Percentiles rank a stretch among this genome's conserved stretches.
These are phyloP conservation scores for Phataginus tetradactyla DNA, from an alignment of 2,797 vertebrate species.

Conservation along the genomic window DNA sequence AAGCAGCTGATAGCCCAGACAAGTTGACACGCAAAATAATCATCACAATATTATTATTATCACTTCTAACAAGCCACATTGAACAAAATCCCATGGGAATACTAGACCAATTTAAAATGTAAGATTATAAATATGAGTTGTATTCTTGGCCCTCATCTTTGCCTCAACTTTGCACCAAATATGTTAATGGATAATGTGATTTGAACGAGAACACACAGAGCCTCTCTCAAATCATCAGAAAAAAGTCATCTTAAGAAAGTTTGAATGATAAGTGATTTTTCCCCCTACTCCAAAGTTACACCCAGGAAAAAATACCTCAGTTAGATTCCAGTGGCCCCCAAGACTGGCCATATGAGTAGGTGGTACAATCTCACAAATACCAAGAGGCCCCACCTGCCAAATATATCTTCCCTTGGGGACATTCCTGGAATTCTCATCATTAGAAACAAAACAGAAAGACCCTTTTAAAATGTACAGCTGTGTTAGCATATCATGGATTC, in stretches of 20 bases:
- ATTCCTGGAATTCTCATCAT: slow-evolving; percentile 64
- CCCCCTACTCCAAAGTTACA: background rate
- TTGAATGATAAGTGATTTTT: background rate
- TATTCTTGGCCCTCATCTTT: background rate
- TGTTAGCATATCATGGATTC: background rate
- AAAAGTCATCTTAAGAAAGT: background rate
- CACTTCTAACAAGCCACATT: background rate
- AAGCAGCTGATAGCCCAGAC: too few relatives aligned
- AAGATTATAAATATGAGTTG: background rate
- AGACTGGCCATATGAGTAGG: background rate
- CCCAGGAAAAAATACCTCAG: background rate
- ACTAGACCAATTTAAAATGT: background rate
- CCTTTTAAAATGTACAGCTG: slow-evolving; percentile 22
- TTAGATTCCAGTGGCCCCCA: slow-evolving; percentile 5
- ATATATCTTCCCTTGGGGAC: slow-evolving; percentile 43
- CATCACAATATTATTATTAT: background rate
- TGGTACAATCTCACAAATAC: slow-evolving; percentile 48
- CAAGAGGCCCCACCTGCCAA: slow-evolving; percentile 45
- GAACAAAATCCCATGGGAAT: background rate
- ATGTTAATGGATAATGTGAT: background rate
- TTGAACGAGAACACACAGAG: background rate
- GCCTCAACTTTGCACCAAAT: background rate
- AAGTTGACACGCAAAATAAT: background rate
- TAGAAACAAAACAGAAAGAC: slow-evolving; percentile 49
- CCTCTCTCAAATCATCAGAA: background rate